These are phyloP conservation scores for Arrhopalites spinosus DNA, from an alignment of 2,888 invertebrate species.

Conservation along the genomic window DNA sequence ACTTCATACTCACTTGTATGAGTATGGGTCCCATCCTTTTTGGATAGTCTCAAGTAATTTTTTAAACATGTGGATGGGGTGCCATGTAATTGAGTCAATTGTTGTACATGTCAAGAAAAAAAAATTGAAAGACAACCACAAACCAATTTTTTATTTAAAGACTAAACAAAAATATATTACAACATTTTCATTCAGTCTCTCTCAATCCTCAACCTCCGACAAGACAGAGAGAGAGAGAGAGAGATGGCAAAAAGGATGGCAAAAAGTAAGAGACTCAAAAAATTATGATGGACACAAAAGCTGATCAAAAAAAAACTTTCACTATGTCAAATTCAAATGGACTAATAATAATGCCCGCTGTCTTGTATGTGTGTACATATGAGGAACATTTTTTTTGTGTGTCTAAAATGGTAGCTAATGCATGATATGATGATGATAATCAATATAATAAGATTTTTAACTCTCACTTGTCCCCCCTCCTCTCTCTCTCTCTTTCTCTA, in stretches of 20 bases:
- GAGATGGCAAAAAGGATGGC: background rate
- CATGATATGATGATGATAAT: background rate
- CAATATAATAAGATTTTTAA: background rate
- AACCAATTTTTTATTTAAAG: too few relatives aligned
- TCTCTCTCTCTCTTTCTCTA: too few relatives aligned
- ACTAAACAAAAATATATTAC: too few relatives aligned
- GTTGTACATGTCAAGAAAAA: slow-evolving; percentile 7
- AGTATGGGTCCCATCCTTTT: too few relatives aligned
- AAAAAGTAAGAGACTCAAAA: slow-evolving; percentile 8
- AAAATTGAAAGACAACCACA: too few relatives aligned
- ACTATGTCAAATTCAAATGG: slow-evolving; percentile 3
- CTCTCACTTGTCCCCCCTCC: slow-evolving; percentile 8
- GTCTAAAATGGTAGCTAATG: background rate
- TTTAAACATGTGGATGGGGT: background rate
- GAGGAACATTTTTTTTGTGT: background rate
- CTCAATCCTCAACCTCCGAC: background rate
- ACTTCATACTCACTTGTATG: too few relatives aligned
- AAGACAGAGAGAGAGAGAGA: background rate
- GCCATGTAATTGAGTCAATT: slow-evolving; percentile 14
- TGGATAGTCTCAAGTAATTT: too few relatives aligned
- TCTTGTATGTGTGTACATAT: background rate
- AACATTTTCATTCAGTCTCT: too few relatives aligned
- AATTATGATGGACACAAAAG: slow-evolving; percentile 15
- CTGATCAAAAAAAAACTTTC: slow-evolving; percentile 20
- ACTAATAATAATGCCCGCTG: slow-evolving; percentile 1